A percentile compares a stretch with the other conserved stretches of the same genome.
Evolutionary conservation across 2,113 vertebrate genomes (phyloP).

Genomic region (Potamarius usumacintae): DNA sequence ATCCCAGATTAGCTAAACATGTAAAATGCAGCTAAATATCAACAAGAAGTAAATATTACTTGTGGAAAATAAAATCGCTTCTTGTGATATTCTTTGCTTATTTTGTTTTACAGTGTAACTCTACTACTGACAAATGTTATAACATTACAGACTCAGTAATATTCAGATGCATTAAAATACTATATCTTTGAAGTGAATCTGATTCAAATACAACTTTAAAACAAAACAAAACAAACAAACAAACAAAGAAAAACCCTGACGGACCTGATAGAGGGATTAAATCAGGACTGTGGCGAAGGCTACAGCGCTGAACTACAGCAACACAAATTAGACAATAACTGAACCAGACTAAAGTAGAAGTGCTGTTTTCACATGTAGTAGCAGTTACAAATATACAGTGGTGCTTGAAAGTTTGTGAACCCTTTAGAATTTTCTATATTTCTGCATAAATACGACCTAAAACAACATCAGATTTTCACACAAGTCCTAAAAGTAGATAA

Average conservation of each 20-base stretch:
- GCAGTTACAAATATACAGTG: background rate
- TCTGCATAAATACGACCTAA: too few species aligned
- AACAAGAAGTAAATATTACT: background rate
- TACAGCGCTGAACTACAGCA: background rate
- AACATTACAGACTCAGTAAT: background rate
- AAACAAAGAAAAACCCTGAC: too few species aligned
- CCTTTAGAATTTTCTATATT: too few species aligned
- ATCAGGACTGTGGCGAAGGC: background rate
- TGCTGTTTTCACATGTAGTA: background rate
- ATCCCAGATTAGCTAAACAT: background rate
- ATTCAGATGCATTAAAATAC: background rate
- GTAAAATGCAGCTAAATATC: background rate
- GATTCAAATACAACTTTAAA: background rate
- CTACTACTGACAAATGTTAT: background rate
- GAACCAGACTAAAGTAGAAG: background rate
- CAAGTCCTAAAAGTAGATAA: too few species aligned
- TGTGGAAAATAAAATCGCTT: background rate
- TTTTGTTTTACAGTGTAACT: background rate
- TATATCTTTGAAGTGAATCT: background rate
- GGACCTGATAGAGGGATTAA: background rate
- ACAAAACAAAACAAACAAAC: background rate
- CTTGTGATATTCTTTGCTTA: background rate
- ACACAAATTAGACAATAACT: background rate
- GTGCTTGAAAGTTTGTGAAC: too few species aligned
- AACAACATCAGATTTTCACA: too few species aligned